Conservation (phyloP, 2,797 vertebrate genomes). For the Calcarius lapponicus region DNA sequence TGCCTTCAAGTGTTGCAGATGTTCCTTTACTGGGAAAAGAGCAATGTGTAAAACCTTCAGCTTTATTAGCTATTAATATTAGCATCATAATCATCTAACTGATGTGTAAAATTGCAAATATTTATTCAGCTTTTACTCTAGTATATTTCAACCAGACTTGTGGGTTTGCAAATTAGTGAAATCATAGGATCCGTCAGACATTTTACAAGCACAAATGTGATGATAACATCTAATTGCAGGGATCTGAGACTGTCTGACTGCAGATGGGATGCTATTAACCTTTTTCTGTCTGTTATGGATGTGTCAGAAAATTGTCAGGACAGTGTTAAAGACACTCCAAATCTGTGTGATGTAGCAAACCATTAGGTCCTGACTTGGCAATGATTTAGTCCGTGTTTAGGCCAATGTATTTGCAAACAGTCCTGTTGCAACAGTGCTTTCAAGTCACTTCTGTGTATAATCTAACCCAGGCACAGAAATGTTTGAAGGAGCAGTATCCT, state of each 20-base stretch:
- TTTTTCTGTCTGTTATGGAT: not conserved
- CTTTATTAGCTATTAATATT: not conserved
- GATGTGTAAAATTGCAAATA: slow-evolving; percentile 13
- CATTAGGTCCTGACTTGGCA: not conserved
- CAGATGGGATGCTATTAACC: slow-evolving; percentile 30
- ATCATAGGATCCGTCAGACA: slow-evolving; percentile 35
- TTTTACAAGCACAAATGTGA: slow-evolving; percentile 35
- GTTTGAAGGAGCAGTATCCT: not conserved
- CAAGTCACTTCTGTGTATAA: not conserved
- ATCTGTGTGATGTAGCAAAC: not conserved
- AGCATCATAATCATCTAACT: not conserved
- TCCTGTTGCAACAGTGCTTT: not conserved
- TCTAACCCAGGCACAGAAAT: not conserved
- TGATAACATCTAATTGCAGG: slow-evolving; percentile 62
- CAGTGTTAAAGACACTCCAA: not conserved
- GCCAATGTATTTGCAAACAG: not conserved
- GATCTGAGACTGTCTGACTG: slow-evolving; percentile 56
- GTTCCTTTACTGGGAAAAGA: not conserved
- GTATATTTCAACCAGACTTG: slow-evolving; percentile 32
- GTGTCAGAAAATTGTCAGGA: slow-evolving; percentile 12
- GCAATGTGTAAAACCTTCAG: not conserved
- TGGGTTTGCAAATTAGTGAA: slow-evolving; percentile 51
- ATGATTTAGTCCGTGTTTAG: not conserved
- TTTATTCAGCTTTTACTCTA: slow-evolving; percentile 11
- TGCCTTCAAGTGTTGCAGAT: not conserved